Conservation (phyloP, 1,140 invertebrate species). For the Gryllus bimaculatus region DNA sequence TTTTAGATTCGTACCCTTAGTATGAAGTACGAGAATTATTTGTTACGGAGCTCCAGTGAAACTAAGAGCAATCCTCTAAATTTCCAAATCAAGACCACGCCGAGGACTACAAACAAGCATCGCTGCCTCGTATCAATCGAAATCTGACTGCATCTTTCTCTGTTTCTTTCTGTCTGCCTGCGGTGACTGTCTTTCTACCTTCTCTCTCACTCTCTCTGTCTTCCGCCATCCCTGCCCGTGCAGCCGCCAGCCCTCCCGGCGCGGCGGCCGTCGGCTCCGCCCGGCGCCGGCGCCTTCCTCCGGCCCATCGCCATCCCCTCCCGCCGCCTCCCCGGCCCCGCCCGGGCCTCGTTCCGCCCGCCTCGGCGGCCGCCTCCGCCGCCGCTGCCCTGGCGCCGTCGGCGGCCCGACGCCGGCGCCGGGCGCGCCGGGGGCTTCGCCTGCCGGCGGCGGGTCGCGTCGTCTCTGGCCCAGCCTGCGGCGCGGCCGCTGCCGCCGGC, state of each 20-base stretch:
- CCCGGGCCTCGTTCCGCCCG: constrained; percentile 9
- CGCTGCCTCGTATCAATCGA: not conserved
- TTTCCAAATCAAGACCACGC: not conserved
- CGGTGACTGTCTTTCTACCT: constrained; percentile 13
- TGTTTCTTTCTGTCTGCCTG: constrained; percentile 4
- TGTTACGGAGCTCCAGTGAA: too few species aligned
- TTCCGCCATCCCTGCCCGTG: constrained; percentile 2
- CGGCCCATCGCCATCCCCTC: constrained; percentile 19
- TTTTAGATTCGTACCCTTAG: too few species aligned
- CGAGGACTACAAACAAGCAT: not conserved
- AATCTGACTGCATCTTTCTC: constrained; percentile 7
- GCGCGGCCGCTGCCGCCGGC: too few species aligned
- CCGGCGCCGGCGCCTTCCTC: constrained; percentile 9
- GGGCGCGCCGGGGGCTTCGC: too few species aligned
- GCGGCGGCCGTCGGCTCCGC: constrained; percentile 7
- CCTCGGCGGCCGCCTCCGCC: too few species aligned
- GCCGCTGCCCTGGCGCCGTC: too few species aligned
- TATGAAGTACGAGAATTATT: too few species aligned
- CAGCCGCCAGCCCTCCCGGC: not conserved
- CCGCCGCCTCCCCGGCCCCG: constrained; percentile 24
- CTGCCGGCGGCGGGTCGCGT: too few species aligned
- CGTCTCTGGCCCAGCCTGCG: too few species aligned
- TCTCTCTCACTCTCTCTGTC: constrained; percentile 26
- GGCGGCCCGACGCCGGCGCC: too few species aligned
- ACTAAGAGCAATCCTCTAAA: too few species aligned